Percentiles rank a stretch among this genome's conserved stretches.
Conservation (phyloP, 2,888 invertebrate species). For the Cryptophagus acutangulus region DNA sequence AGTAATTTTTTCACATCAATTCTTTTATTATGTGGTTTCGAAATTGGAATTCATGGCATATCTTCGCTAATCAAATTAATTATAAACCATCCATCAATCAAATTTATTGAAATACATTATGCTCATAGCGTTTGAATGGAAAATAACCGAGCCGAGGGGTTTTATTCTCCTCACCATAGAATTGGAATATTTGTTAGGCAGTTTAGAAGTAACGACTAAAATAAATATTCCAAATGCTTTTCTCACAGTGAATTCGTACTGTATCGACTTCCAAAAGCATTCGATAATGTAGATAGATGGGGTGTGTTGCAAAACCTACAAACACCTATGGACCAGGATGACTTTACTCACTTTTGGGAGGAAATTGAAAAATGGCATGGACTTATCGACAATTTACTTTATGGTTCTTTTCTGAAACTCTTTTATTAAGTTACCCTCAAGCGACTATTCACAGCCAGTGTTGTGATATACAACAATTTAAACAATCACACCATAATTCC, state of each 20-base stretch:
- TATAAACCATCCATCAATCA: too few species aligned
- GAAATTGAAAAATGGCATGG: constrained; percentile 31
- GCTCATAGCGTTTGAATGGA: too few species aligned
- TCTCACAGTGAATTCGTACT: constrained; percentile 23
- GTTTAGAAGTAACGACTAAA: constrained; percentile 25
- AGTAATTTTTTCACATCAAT: too few species aligned
- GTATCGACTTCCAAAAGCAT: constrained; percentile 28
- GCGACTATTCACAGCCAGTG: constrained; percentile 6
- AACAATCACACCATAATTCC: constrained; percentile 2
- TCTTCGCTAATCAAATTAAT: too few species aligned
- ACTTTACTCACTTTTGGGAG: constrained; percentile 26
- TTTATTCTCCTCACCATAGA: too few species aligned
- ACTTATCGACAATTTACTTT: constrained; percentile 30
- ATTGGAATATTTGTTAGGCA: constrained; percentile 18
- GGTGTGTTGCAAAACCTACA: constrained; percentile 29
- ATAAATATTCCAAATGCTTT: constrained; percentile 28
- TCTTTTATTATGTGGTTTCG: too few species aligned
- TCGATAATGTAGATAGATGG: constrained; percentile 37
- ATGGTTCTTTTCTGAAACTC: constrained; percentile 20
- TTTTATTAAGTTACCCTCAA: constrained; percentile 20
- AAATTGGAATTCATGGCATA: too few species aligned
- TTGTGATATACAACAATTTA: not conserved
- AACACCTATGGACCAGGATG: constrained; percentile 28
- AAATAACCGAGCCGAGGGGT: too few species aligned
- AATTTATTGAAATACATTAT: too few species aligned